Evolutionary conservation across 2,797 vertebrate genomes (phyloP).

Genomic region (Chrysocyon brachyurus): DNA sequence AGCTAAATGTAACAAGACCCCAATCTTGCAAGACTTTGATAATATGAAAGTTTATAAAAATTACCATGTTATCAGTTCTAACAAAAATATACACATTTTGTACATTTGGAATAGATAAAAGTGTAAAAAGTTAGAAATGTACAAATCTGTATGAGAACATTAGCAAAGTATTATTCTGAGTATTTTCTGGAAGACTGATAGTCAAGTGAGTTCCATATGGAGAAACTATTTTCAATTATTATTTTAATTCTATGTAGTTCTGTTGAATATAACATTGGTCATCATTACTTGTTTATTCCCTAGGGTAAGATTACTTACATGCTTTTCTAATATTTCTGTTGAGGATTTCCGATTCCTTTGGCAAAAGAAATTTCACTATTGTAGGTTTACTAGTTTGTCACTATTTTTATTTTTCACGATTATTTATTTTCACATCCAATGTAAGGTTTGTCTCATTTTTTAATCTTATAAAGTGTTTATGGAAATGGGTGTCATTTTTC

Average conservation of each 20-base stretch:
- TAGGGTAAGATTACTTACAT: background rate
- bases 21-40: background rate
- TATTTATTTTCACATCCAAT: constrained; percentile 13
- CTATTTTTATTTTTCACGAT: constrained; percentile 43
- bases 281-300: background rate
- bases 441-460: constrained; percentile 1
- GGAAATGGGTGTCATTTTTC: background rate
- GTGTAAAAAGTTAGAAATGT: constrained; percentile 18
- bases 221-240: constrained; percentile 29
- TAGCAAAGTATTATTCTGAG: background rate
- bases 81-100: background rate
- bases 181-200: constrained; percentile 25
- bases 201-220: background rate
- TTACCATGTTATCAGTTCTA: background rate
- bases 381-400: background rate
- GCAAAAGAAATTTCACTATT: constrained; percentile 6
- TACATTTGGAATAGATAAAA: background rate
- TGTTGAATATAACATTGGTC: background rate
- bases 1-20: background rate
- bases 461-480: constrained; percentile 19
- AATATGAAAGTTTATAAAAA: background rate
- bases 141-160: background rate
- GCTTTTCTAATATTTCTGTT: background rate
- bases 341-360: constrained; percentile 14
- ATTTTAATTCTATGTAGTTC: constrained; percentile 22